Evolutionary conservation across 1,140 invertebrate species (phyloP), one percentile per base, ranked within the genome.

Genomic region (Sogatella furcifera): DNA sequence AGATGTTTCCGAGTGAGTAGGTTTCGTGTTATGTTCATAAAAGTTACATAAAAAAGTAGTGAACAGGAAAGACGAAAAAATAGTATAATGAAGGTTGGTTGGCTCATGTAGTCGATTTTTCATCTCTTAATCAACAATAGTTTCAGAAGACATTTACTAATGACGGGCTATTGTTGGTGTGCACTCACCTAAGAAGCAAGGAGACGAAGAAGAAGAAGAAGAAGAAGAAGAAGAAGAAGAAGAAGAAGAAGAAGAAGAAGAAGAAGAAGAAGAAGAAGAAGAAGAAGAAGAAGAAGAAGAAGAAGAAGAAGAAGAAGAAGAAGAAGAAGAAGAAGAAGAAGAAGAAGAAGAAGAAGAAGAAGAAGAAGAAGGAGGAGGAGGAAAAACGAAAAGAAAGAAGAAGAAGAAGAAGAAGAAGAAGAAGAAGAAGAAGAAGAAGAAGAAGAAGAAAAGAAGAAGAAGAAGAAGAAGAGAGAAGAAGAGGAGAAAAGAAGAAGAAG

Each of bases 321-420:
- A 52, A 52, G 49, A 52, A 52, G 49, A 52, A 52, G 49, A 52
- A 52, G 49, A 52, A 46, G 44, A 46, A 46, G 44, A 46, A 46
- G 44, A 17, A 21, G 15, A 15, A 17, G 19, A 15, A 46, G 15
- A 46, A 46, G 15, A 21, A 46, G 19, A 21, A 28, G 24, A 28
- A 6, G 6, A 28, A 28, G 2, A 28, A 28, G 24, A 6, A 28
- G 24, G 2, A 6, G 8, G 2, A 8, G 44, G 8, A 8, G 15
- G 8, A 46, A 8, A 46, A 28, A n/a, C n/a, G 6, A 52, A 11
- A 52, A 52, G 49, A 4, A 52, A 11, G 13, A 10, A n/a, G 46
- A 49, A 49, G 10, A 49, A 52, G 49, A 52, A 52, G 49, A 52
- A 52, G 49, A 52, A 52, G 49, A 52, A 52, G 49, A 52, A 52